Evolutionary conservation across 2,888 invertebrate genomes (phyloP).

Genomic region (Stegana nigrithorax): DNA sequence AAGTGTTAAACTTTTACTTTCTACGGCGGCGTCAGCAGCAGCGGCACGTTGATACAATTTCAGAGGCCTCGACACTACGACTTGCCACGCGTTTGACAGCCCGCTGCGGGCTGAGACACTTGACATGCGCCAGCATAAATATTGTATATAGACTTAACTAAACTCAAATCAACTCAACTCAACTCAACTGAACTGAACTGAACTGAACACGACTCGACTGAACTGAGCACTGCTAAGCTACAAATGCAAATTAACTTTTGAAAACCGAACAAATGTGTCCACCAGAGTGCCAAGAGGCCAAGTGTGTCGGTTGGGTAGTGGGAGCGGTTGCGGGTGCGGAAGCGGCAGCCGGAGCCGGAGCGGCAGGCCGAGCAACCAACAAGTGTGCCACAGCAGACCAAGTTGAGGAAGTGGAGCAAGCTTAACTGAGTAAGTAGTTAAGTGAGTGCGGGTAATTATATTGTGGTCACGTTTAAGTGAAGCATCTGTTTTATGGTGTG

Average conservation of each 20-base stretch:
- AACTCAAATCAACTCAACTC: too few species aligned
- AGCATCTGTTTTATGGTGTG: slow-evolving; percentile 61
- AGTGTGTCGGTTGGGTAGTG: not conserved
- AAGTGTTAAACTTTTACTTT: slow-evolving; percentile 59
- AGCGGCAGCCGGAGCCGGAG: not conserved
- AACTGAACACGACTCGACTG: not conserved
- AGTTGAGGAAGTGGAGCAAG: not conserved
- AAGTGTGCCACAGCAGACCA: not conserved
- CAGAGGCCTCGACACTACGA: too few species aligned
- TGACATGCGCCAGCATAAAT: not conserved
- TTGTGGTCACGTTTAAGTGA: slow-evolving; percentile 60
- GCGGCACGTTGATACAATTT: too few species aligned
- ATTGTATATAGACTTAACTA: not conserved
- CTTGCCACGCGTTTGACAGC: too few species aligned
- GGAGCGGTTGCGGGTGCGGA: not conserved
- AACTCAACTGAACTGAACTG: not conserved
- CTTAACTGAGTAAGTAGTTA: not conserved
- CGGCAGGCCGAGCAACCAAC: not conserved
- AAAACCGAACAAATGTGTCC: not conserved
- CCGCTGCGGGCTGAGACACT: not conserved
- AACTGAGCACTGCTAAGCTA: not conserved
- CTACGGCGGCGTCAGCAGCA: slow-evolving; percentile 30
- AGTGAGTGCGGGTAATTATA: slow-evolving; percentile 53
- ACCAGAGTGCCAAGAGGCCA: too few species aligned
- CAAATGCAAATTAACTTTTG: slow-evolving; percentile 12